Percentiles rank a stretch among this genome's conserved stretches.
These are phyloP conservation scores for Parauchenoglanis punctatus DNA, from an alignment of 2,797 vertebrate genomes.

Conservation along the genomic window DNA sequence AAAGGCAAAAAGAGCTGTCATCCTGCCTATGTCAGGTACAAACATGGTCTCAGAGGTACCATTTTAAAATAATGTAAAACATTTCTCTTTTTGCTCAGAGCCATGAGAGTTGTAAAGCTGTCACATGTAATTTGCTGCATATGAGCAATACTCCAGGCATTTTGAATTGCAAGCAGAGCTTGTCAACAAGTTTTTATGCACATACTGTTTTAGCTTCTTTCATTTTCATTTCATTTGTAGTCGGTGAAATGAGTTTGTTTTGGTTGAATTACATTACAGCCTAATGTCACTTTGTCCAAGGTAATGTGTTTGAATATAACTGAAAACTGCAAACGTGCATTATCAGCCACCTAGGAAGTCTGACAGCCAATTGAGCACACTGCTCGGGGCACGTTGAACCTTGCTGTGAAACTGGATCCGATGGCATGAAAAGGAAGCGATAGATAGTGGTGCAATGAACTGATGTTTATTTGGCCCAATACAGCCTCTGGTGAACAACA, in stretches of 20 bases:
- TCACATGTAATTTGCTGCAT: constrained; percentile 34
- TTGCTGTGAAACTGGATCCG: constrained; percentile 49
- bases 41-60: constrained; percentile 5
- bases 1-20: constrained; percentile 16
- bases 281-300: constrained; percentile 28
- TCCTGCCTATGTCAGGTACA: constrained; percentile 3
- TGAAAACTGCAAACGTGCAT: constrained; percentile 22
- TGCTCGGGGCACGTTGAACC: constrained; percentile 36
- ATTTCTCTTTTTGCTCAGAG: constrained; percentile 29
- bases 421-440: constrained; percentile 51
- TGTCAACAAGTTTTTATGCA: constrained; percentile 31
- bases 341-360: constrained; percentile 27
- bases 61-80: constrained; percentile 33
- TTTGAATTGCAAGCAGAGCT: constrained; percentile 23
- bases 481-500: constrained; percentile 49
- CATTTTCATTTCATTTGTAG: constrained; percentile 27
- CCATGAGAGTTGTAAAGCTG: constrained; percentile 32
- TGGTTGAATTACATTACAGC: constrained; percentile 17
- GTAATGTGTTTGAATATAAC: constrained; percentile 25
- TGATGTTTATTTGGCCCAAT: constrained; percentile 60
- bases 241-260: constrained; percentile 35
- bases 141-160: constrained; percentile 31
- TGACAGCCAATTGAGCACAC: constrained; percentile 22
- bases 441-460: constrained; percentile 60
- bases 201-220: constrained; percentile 29